phyloP scores from a whole-genome alignment of 2,888 invertebrate genomes.

The Atethmia centrago region DNA sequence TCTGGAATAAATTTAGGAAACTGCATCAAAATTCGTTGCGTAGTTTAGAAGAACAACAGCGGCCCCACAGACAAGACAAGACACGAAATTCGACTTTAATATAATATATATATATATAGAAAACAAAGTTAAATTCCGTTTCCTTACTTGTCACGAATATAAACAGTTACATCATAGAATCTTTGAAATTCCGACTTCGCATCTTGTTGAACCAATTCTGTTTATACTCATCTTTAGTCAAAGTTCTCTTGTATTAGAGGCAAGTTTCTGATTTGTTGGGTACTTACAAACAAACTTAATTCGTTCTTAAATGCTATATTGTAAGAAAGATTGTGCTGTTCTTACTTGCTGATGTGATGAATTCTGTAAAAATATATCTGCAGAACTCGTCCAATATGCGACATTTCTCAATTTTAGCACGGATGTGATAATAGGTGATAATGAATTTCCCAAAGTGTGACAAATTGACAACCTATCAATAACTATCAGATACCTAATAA shows the following conservation, averaged over 20 bases:
- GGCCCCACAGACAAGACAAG: too few relatives aligned
- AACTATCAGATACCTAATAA: not conserved
- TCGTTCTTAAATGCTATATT: not conserved
- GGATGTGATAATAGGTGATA: not conserved
- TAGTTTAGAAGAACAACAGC: too few relatives aligned
- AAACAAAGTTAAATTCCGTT: not conserved
- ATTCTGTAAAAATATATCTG: not conserved
- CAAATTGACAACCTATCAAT: not conserved
- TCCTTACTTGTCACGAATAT: not conserved
- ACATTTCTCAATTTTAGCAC: not conserved
- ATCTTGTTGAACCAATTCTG: not conserved
- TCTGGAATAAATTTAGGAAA: too few relatives aligned
- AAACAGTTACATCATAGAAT: not conserved
- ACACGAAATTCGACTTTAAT: too few relatives aligned
- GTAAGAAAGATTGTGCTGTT: not conserved
- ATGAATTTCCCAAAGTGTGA: slow-evolving; percentile 7
- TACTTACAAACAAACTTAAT: not conserved
- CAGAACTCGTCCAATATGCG: not conserved
- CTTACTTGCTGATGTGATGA: not conserved
- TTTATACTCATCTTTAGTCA: not conserved
- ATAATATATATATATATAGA: too few relatives aligned
- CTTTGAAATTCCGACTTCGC: slow-evolving; percentile 7
- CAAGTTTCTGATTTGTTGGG: not conserved
- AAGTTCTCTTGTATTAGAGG: slow-evolving; percentile 5
- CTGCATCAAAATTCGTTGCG: too few relatives aligned